These are phyloP conservation scores for Drosophila yakuba DNA, from an alignment of 1,140 invertebrate genomes.

Conservation along the genomic window DNA sequence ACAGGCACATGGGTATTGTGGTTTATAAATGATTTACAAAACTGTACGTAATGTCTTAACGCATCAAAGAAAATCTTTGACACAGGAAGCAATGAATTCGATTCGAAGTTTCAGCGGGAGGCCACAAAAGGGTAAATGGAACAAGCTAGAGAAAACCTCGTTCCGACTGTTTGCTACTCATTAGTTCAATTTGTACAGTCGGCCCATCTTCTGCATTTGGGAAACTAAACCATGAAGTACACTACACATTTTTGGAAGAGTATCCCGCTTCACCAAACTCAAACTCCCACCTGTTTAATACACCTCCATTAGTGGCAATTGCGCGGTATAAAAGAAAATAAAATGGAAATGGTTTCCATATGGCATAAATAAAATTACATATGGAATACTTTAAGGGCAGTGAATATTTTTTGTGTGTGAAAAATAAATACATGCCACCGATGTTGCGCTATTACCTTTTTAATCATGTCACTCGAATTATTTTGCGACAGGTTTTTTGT, in stretches of 20 bases:
- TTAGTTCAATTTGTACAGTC: neutral
- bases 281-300: neutral
- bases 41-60: constrained; percentile 64
- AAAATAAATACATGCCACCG: constrained; percentile 1
- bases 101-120: constrained; percentile 10
- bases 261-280: no score
- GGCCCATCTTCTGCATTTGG: neutral
- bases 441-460: constrained; percentile 8
- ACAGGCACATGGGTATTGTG: constrained; percentile 32
- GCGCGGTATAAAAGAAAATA: constrained; percentile 13
- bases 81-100: constrained; percentile 50
- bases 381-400: neutral
- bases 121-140: constrained; percentile 26
- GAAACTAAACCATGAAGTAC: neutral
- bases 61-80: constrained; percentile 60
- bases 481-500: neutral
- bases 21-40: constrained; percentile 65
- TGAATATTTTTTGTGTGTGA: no score
- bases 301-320: no score
- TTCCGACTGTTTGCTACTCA: neutral
- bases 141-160: neutral
- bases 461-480: constrained; percentile 9
- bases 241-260: no score
- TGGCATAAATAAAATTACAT: constrained; percentile 12
- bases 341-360: constrained; percentile 17